phyloP scores from a whole-genome alignment of 2,797 vertebrate species.

The Acanthurus leucopareius region DNA sequence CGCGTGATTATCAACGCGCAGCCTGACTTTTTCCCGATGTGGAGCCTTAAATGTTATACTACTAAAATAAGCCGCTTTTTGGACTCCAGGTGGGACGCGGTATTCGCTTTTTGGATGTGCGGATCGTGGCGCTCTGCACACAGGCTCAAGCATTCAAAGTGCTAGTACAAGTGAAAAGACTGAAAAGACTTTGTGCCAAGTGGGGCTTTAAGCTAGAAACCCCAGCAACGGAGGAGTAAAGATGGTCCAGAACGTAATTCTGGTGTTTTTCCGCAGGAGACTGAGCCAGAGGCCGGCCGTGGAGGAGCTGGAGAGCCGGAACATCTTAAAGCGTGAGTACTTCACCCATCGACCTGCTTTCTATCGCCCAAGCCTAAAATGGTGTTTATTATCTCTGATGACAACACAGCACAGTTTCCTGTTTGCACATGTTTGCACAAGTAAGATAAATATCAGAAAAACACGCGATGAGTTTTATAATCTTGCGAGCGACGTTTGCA shows the following conservation, averaged over 20 bases:
- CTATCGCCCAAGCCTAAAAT: background rate
- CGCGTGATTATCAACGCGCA: constrained; percentile 27
- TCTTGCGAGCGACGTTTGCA: no score
- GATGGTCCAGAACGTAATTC: constrained; percentile 98
- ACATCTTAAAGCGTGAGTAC: constrained; percentile 98
- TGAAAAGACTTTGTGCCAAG: constrained; percentile 36
- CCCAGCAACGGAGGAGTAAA: constrained; percentile 2
- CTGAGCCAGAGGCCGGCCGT: constrained; percentile 97
- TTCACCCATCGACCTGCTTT: background rate
- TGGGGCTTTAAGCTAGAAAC: background rate
- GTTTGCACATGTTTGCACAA: background rate
- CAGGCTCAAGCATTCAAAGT: constrained; percentile 41
- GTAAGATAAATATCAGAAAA: background rate
- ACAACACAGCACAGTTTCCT: no score
- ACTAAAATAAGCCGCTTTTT: constrained; percentile 49
- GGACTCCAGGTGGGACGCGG: constrained; percentile 72
- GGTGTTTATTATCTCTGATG: background rate
- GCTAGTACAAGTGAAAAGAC: constrained; percentile 48
- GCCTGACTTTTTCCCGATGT: constrained; percentile 72
- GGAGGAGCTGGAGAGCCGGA: constrained; percentile 97
- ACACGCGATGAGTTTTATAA: no score
- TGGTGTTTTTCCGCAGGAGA: constrained; percentile 99
- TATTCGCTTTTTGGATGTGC: constrained; percentile 68
- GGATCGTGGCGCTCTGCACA: constrained; percentile 57
- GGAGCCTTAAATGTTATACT: constrained; percentile 55